Evolutionary conservation across 2,888 invertebrate species (phyloP), one percentile per base, ranked within the genome.

Genomic region (Bibio marci): DNA sequence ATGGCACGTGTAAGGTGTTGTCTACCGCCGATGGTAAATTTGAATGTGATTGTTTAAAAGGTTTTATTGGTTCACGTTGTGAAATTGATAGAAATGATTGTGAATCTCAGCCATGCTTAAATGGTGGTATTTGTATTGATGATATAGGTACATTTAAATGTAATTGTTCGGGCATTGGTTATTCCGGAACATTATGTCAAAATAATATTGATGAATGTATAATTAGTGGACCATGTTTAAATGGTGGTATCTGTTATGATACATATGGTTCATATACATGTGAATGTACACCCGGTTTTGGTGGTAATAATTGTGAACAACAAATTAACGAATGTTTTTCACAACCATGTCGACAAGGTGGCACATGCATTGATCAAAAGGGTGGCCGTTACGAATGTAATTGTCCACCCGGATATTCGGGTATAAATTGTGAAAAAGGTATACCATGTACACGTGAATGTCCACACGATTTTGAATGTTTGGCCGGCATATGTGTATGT

Each of bases 161-260:
- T 62, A 73, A 79, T 55, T 88, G 88, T 58, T 62, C 66, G 35
- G 69, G 68, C 49, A 85, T 83, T 0, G 81, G 85, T 2, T 86
- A 81, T 59, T 64, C 63, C 15, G 86, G 87, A 5, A 54, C 65
- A 10, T 66, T 75, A 10, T 88, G 88, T 58, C 78, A 82, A 49
- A 57, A 66, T 13, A 83, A 88, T 59, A 73, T 86, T 49, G 75
- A 88, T 62, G 87, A 88, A 61, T 88, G 87, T 57, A 51, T 58
- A 38, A 65, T 67, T 45, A 70, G 71, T 44, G 64, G 64, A 46
- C 82, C 83, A 13, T 80, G 80, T 50, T 54, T 69, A 35, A 81
- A 83, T 48, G 71, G 73, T 46, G 86, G 83, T 19, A 67, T 70
- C 33, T 87, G 87, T 62, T 83, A 76, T 58, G 82, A 86, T 59